Conservation (phyloP, 1,140 invertebrate species). For the Triops longicaudatus region DNA sequence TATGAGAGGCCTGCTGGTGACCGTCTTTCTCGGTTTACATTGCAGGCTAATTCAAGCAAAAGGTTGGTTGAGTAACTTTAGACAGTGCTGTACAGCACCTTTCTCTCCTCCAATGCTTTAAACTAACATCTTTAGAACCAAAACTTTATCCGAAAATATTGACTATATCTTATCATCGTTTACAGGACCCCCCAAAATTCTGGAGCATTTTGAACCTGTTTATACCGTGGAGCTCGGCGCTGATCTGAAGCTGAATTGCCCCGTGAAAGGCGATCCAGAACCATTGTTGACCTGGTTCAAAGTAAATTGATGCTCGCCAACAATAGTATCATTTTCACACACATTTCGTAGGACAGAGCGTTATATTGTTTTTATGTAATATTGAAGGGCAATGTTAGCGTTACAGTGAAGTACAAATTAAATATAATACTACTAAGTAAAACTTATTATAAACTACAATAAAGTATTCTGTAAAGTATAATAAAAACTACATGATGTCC, state of each 20-base stretch:
- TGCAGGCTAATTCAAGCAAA: background rate
- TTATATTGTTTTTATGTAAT: too few species aligned
- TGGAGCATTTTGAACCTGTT: background rate
- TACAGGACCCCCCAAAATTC: background rate
- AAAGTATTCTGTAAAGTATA: too few species aligned
- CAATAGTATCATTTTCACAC: too few species aligned
- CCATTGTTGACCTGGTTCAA: slow-evolving; percentile 2
- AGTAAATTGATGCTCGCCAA: background rate
- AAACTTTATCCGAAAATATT: background rate
- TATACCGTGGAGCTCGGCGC: background rate
- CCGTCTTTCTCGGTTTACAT: background rate
- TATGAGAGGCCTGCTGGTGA: slow-evolving; percentile 2
- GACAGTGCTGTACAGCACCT: background rate
- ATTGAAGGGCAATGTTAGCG: too few species aligned
- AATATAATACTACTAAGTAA: too few species aligned
- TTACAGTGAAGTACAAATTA: too few species aligned
- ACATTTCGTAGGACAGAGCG: too few species aligned
- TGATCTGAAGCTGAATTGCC: background rate
- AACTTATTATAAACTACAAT: too few species aligned
- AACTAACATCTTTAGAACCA: background rate
- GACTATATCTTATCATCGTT: background rate
- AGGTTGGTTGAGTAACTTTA: background rate
- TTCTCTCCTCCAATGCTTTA: background rate
- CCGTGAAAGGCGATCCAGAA: background rate
- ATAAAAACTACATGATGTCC: too few species aligned